A percentile compares a stretch with the other conserved stretches of the same genome.
phyloP scores from a whole-genome alignment of 2,797 vertebrate genomes.

The Lepilemur septentrionalis region DNA sequence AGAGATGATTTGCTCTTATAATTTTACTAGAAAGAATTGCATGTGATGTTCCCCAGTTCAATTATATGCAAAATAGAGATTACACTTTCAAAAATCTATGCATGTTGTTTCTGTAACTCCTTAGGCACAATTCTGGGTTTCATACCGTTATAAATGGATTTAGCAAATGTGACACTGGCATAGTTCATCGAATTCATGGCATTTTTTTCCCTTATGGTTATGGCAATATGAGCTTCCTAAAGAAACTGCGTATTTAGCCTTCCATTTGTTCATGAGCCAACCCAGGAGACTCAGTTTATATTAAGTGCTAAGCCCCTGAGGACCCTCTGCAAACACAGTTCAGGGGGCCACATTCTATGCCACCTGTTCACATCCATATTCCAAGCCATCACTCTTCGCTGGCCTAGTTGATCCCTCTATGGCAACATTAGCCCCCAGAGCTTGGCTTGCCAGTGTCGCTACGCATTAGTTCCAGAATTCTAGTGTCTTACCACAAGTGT shows the following conservation, averaged over 20 bases:
- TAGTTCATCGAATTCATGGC: background rate
- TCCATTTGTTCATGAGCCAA: background rate
- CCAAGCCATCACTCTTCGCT: background rate
- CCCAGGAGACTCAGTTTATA: background rate
- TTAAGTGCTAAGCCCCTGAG: background rate
- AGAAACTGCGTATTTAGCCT: background rate
- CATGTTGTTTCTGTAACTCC: background rate
- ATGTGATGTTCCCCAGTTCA: background rate
- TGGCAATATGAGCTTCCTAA: background rate
- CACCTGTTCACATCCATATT: background rate
- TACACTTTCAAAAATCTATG: slow-evolving; percentile 31
- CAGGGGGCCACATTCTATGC: background rate
- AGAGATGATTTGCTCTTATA: background rate
- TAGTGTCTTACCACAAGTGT: slow-evolving; percentile 3
- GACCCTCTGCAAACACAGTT: background rate
- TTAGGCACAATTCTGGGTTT: background rate
- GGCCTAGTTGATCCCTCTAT: background rate
- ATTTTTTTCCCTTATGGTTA: background rate
- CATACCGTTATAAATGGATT: background rate
- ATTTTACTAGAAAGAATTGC: background rate
- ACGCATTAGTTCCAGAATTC: slow-evolving; percentile 6
- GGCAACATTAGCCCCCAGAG: background rate
- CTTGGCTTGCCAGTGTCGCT: background rate
- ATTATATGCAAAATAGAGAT: background rate
- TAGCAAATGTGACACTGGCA: background rate